Percentiles rank a stretch among this genome's conserved stretches.
phyloP scores from a whole-genome alignment of 2,888 invertebrate genomes.

The Nephrotoma guestfalica region DNA sequence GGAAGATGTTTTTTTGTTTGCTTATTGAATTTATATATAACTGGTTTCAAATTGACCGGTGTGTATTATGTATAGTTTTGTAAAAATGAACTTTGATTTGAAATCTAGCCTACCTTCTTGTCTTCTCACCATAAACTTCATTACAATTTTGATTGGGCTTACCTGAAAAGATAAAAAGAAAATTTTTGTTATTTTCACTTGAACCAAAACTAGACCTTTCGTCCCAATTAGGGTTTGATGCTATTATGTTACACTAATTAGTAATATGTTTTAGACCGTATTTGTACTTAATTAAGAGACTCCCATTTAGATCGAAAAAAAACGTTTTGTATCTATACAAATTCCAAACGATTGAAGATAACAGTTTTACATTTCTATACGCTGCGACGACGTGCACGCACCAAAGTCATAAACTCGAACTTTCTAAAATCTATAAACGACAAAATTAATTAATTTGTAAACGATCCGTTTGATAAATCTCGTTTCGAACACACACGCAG shows the following conservation, averaged over 20 bases:
- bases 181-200: neutral
- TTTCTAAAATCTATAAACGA: neutral
- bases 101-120: neutral
- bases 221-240: neutral
- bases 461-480: neutral
- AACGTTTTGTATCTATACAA: neutral
- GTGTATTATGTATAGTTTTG: neutral
- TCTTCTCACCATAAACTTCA: neutral
- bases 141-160: neutral
- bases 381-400: neutral
- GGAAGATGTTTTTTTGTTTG: neutral
- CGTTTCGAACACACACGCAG: no score
- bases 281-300: neutral
- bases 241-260: neutral
- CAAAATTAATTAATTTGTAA: neutral
- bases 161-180: neutral
- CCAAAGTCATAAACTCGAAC: neutral
- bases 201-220: no score
- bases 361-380: neutral
- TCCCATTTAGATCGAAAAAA: neutral
- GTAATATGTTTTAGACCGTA: neutral
- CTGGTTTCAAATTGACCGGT: no score
- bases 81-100: neutral
- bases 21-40: neutral
- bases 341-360: neutral